Base-by-base conservation (phyloP, 2,888 invertebrate species). In the Drosophila lutescens region DNA sequence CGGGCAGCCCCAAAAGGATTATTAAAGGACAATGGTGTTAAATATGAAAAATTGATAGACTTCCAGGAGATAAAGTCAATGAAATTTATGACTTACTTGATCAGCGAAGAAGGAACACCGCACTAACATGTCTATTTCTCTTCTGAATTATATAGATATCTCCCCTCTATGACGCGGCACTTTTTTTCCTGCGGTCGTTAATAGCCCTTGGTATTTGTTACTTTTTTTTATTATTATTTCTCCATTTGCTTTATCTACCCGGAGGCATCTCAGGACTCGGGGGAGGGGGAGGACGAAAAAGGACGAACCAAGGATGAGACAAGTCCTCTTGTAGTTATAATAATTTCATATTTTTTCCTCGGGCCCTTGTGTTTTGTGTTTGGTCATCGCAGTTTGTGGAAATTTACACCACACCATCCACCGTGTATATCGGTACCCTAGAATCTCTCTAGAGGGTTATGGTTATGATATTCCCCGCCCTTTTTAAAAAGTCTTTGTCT, bases 1-100 rank as follows among this genome's bases (percentile, higher is more conserved):
- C 5, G 12, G 26, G 30, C 61, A 46, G 36, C 34, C 43, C 40
- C 36, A 66, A 83, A 82, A 85, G 86, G 88, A 76, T 85, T 85
- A 81, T 83, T 79, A 79, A 61, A 60, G 71, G 78, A 83, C 83
- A 83, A 83, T 83, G 62, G 77, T 50, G 59, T 80, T 82, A 86
- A 88, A 86, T 88, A 86, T 85, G 81, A 83, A 78, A 73, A 81
- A 78, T 74, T 77, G 86, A 86, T 87, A 69, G 70, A 57, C 63
- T 57, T 53, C 58, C 67, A 72, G 86, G 90, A 90, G 90, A 90
- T 89, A 89, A 89, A 80, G 88, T 88, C 88, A 82, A 73, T 76
- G 80, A 84, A 80, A 88, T 88, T 90, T 88, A 90, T 86, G 90
- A 82, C 89, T 88, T 86, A 77, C 56, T n/a, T n/a, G n/a, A n/a